Conservation (phyloP, 2,888 invertebrate species). For the Euclidia mi region DNA sequence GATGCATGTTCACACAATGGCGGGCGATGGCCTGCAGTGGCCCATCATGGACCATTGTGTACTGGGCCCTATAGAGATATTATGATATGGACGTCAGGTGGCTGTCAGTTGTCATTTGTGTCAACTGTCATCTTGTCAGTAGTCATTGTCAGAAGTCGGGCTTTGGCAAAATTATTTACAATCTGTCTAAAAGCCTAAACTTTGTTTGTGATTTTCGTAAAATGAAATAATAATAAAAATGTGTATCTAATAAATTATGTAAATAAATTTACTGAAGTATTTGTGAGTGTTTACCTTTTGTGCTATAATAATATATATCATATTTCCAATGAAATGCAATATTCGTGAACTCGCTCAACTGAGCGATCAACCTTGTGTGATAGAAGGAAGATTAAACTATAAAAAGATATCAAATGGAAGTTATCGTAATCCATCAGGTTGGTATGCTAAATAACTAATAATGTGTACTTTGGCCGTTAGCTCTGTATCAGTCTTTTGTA, state of each 20-base stretch:
- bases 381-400: slow-evolving; percentile 94
- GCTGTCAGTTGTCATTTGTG: no score
- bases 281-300: slow-evolving; percentile 14
- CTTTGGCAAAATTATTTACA: no score
- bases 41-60: no score
- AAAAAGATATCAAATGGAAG: slow-evolving; percentile 90
- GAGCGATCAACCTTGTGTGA: slow-evolving; percentile 90
- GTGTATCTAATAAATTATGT: background rate
- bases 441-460: slow-evolving; percentile 22
- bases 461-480: background rate
- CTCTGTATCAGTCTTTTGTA: background rate
- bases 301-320: slow-evolving; percentile 17
- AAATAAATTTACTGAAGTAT: background rate
- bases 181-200: no score
- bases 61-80: no score
- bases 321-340: slow-evolving; percentile 92
- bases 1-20: no score
- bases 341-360: slow-evolving; percentile 92
- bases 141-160: no score
- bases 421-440: slow-evolving; percentile 87
- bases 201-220: background rate
- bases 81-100: no score
- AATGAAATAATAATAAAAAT: background rate
- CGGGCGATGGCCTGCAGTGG: no score
- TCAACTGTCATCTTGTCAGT: no score